phyloP scores from a whole-genome alignment of 2,113 vertebrate species.

The Rhabdornis inornatus region DNA sequence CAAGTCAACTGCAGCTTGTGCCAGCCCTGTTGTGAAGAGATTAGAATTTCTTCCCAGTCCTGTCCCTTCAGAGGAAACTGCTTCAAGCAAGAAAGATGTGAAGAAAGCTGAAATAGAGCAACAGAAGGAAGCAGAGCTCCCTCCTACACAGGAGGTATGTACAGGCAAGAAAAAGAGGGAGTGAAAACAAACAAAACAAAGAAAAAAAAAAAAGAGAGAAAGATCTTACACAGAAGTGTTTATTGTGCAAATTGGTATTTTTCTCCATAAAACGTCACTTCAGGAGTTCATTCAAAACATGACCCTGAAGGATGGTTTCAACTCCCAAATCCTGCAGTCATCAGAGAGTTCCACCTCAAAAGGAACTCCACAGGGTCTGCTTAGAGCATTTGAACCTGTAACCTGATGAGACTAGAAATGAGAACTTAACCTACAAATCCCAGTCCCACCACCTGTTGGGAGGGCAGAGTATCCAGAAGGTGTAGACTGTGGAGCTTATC shows the following conservation, averaged over 20 bases:
- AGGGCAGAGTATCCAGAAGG: background rate
- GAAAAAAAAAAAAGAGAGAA: background rate
- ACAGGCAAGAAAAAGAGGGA: background rate
- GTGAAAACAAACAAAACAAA: background rate
- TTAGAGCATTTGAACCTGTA: background rate
- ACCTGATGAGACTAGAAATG: background rate
- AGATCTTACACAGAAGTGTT: background rate
- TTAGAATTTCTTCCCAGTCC: conserved; percentile 54
- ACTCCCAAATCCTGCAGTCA: background rate
- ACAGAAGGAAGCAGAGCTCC: conserved; percentile 44
- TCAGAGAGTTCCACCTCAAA: background rate
- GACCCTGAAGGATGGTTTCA: background rate
- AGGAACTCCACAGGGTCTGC: background rate
- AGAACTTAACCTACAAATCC: background rate
- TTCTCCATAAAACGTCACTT: background rate
- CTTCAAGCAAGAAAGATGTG: conserved; percentile 42
- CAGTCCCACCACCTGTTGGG: background rate
- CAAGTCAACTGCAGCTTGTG: conserved; percentile 63
- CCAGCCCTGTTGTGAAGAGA: conserved; percentile 59
- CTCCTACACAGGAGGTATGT: conserved; percentile 66
- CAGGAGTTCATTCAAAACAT: background rate
- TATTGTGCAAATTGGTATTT: background rate
- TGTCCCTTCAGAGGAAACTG: background rate
- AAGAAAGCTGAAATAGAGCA: conserved; percentile 41
- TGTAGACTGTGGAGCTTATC: background rate